phyloP scores from a whole-genome alignment of 2,113 vertebrate genomes.

The Oreochromis aureus region DNA sequence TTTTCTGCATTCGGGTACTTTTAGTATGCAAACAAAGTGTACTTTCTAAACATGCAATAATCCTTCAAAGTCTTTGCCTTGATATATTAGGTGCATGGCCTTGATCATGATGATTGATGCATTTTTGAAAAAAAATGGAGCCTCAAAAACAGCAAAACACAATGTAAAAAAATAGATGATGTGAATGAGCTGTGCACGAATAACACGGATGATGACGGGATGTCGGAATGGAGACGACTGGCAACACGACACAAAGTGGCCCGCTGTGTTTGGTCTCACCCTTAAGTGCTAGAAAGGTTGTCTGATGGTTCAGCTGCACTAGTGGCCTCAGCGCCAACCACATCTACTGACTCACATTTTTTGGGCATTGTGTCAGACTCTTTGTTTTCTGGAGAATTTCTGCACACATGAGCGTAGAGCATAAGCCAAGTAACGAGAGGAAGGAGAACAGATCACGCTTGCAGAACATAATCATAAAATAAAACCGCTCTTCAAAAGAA shows the following conservation, averaged over 20 bases:
- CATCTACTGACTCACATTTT: constrained; percentile 65
- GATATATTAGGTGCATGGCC: not conserved
- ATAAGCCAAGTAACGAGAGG: not conserved
- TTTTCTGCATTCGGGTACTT: not conserved
- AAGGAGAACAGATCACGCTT: not conserved
- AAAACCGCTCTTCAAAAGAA: not conserved
- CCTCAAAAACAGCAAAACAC: not conserved
- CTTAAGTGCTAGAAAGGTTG: constrained; percentile 59
- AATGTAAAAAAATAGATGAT: not conserved
- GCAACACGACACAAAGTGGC: constrained; percentile 28
- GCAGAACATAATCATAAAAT: not conserved
- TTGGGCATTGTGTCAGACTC: constrained; percentile 60
- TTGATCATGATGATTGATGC: not conserved
- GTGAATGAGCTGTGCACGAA: not conserved
- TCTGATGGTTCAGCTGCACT: constrained; percentile 56
- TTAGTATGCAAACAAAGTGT: not conserved
- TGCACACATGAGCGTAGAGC: constrained; percentile 39
- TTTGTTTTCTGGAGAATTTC: constrained; percentile 66
- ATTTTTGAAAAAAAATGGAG: not conserved
- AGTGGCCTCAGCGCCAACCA: constrained; percentile 56
- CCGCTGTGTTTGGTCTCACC: constrained; percentile 52
- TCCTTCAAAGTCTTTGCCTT: not conserved
- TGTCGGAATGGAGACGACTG: constrained; percentile 23
- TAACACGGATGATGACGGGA: constrained; percentile 2
- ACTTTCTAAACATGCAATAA: not conserved